A percentile compares a stretch with the other conserved stretches of the same genome.
Conservation (phyloP, 2,797 vertebrate genomes). For the Lates japonicus region DNA sequence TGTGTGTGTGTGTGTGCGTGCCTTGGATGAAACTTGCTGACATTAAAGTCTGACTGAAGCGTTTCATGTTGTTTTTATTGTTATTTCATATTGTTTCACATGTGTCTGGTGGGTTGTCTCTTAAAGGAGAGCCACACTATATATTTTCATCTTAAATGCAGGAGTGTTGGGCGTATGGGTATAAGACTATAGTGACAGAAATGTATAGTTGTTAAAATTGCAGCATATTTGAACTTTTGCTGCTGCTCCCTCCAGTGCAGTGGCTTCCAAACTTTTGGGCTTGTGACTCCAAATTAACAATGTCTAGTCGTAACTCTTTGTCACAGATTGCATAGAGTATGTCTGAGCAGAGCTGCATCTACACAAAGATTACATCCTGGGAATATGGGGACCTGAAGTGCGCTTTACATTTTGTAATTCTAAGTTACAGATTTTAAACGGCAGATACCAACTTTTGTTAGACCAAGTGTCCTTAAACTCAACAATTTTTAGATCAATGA, state of each 20-base stretch:
- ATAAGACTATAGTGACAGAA: not conserved
- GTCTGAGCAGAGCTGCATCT: not conserved
- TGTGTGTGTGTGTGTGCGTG: not conserved
- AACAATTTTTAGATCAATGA: too few relatives aligned
- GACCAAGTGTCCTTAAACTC: not conserved
- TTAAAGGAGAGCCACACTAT: not conserved
- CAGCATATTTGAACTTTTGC: not conserved
- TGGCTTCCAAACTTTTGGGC: not conserved
- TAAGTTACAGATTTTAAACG: not conserved
- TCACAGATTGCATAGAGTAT: not conserved
- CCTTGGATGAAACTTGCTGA: slow-evolving; percentile 26
- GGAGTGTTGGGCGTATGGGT: too few relatives aligned
- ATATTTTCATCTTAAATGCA: not conserved
- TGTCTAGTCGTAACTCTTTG: not conserved
- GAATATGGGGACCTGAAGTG: not conserved
- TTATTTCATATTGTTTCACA: slow-evolving; percentile 5
- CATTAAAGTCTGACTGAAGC: slow-evolving; percentile 31
- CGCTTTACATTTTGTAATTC: not conserved
- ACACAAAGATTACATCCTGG: not conserved
- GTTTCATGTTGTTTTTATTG: slow-evolving; percentile 51
- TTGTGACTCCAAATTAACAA: not conserved
- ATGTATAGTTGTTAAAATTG: not conserved
- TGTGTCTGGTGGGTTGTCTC: not conserved
- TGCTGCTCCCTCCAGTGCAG: not conserved
- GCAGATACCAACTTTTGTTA: not conserved